Evolutionary conservation across 2,113 vertebrate species (phyloP), one percentile per base, ranked within the genome.

Genomic region (Zeus faber): DNA sequence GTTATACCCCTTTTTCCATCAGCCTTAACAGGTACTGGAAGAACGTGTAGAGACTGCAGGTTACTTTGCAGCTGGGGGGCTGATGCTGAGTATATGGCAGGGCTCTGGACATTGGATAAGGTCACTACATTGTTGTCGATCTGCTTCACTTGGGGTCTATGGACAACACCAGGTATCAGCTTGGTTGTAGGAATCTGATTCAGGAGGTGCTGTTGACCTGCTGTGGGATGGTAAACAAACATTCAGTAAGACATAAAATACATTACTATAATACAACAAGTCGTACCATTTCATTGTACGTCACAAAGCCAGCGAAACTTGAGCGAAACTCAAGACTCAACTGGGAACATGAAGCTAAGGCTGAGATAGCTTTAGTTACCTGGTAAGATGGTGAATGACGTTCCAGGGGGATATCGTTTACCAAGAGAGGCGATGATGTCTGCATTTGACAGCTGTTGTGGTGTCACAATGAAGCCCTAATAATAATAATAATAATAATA

Each of bases 401-500:
- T 86, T 72, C 86, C 91, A 54, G 86, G 85, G 48, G 91, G 90
- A 81, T 92, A 94, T 59, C 86, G 92, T 25, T 82, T 71, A 64
- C 92, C 85, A 76, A 91, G 88, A 20, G 91, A 82, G 56, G 87
- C 90, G 65, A 95, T 82, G 65, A 95, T 79, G 9, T 92, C 87
- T 49, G 85, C 89, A 83, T 85, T 91, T 80, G 91, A 69, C 41
- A 89, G 81, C 77, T 86, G 90, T 59, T 89, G 78, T 71, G 92
- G 89, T 16, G 89, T 86, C 56, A 88, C 89, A 75, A 94, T 82
- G 75, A 91, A 95, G 70, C 92, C 93, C 95, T 97, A 80, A 39
- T 58, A 88, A 82, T 62, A 46, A 80, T 35, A 48, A 6, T 58
- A 14, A 66, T 45, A 10, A 25, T n/a, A n/a, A n/a, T n/a, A n/a